These are phyloP conservation scores for Sminthurides bifidus DNA, from an alignment of 1,140 invertebrate genomes.

Conservation along the genomic window DNA sequence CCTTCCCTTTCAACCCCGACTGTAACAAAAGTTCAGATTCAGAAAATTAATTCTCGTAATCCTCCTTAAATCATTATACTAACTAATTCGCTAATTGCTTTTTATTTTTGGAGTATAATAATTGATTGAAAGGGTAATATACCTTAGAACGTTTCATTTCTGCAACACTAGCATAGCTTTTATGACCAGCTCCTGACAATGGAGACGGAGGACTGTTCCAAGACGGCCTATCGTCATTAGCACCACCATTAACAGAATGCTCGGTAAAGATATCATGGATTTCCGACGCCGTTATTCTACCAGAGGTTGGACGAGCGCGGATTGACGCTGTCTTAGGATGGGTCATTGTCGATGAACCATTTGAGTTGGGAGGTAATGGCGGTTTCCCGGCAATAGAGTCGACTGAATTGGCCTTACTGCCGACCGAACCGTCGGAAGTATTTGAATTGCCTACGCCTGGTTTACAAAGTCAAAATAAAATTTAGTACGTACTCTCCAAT, in stretches of 20 bases:
- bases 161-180: conserved; percentile 84
- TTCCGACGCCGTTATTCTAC: conserved; percentile 74
- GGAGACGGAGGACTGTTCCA: conserved; percentile 34
- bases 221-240: conserved; percentile 34
- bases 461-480: conserved; percentile 18
- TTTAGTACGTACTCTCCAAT: too few species aligned
- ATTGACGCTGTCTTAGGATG: conserved; percentile 75
- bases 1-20: conserved; percentile 27
- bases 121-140: not conserved
- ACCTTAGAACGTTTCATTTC: conserved; percentile 85
- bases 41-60: conserved; percentile 1
- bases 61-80: too few species aligned
- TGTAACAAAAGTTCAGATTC: conserved; percentile 5
- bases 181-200: conserved; percentile 47
- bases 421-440: conserved; percentile 5
- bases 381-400: conserved; percentile 50
- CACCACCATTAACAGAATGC: conserved; percentile 43
- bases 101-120: too few species aligned
- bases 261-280: conserved; percentile 76
- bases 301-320: conserved; percentile 63
- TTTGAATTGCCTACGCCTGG: conserved; percentile 9
- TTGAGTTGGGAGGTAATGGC: conserved; percentile 21
- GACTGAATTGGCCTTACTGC: conserved; percentile 46
- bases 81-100: too few species aligned
- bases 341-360: conserved; percentile 29